A percentile compares a stretch with the other conserved stretches of the same genome.
phyloP scores from a whole-genome alignment of 2,888 invertebrate species.

The Epistrophe grossulariae region DNA sequence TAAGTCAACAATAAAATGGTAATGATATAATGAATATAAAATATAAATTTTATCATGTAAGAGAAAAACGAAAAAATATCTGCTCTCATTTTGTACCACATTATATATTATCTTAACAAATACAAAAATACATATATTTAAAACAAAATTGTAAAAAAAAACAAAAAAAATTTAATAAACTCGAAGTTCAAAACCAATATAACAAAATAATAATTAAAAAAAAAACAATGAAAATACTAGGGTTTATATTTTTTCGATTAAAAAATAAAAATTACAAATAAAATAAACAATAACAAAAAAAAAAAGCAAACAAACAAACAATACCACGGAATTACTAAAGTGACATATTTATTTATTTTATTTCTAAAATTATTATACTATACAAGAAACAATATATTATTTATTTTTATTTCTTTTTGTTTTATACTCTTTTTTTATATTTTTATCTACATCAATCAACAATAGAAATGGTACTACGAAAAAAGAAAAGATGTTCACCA shows the following conservation, averaged over 20 bases:
- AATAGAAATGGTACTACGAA: constrained; percentile 70
- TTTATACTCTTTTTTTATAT: constrained; percentile 10
- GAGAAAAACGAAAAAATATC: constrained; percentile 46
- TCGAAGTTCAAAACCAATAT: constrained; percentile 70
- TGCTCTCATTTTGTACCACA: constrained; percentile 74
- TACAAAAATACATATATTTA: constrained; percentile 47
- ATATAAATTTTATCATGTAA: constrained; percentile 37
- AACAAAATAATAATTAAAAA: constrained; percentile 29
- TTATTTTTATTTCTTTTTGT: constrained; percentile 42
- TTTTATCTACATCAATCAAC: constrained; percentile 66
- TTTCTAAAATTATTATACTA: constrained; percentile 35
- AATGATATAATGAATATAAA: constrained; percentile 44
- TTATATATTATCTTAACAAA: constrained; percentile 52
- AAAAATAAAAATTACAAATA: constrained; percentile 31
- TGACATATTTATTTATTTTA: constrained; percentile 58
- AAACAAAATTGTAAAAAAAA: constrained; percentile 58
- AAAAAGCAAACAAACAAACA: constrained; percentile 38
- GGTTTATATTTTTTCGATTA: constrained; percentile 50
- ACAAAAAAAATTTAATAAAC: constrained; percentile 51
- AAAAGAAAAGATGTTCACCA: constrained; percentile 59
- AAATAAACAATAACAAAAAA: constrained; percentile 42
- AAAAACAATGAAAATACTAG: constrained; percentile 48
- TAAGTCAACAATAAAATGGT: constrained; percentile 60
- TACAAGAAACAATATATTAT: constrained; percentile 41
- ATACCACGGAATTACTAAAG: constrained; percentile 61